These are phyloP conservation scores for Sylvilagus floridanus DNA, from an alignment of 2,797 vertebrate genomes.

Conservation along the genomic window DNA sequence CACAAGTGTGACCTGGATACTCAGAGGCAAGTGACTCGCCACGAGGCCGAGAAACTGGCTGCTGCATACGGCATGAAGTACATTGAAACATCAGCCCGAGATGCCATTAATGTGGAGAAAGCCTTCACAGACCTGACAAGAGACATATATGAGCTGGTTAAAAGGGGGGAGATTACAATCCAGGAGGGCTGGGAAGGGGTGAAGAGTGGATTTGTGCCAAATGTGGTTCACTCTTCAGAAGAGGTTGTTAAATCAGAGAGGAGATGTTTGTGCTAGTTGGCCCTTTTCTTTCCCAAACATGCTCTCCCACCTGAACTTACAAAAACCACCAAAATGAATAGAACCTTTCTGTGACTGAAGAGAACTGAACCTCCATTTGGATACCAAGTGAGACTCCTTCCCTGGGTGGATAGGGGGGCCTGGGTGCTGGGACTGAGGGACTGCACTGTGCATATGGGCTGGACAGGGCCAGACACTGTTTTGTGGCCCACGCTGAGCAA, in stretches of 20 bases:
- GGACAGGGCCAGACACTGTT: neutral
- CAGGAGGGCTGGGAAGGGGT: conserved; percentile 99
- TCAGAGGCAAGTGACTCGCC: conserved; percentile 95
- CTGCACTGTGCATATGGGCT: conserved; percentile 18
- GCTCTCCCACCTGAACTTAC: conserved; percentile 84
- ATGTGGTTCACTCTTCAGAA: conserved; percentile 98
- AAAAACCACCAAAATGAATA: conserved; percentile 52
- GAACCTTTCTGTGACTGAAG: conserved; percentile 70
- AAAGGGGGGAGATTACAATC: conserved; percentile 96
- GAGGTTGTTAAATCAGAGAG: conserved; percentile 98
- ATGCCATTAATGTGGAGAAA: conserved; percentile 98
- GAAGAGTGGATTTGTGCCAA: conserved; percentile 98
- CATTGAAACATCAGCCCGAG: conserved; percentile 97
- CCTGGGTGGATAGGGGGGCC: neutral
- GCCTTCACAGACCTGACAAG: conserved; percentile 98
- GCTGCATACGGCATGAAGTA: conserved; percentile 97
- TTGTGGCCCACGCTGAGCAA: neutral
- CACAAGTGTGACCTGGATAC: conserved; percentile 98
- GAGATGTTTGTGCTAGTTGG: conserved; percentile 96
- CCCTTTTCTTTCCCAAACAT: conserved; percentile 83
- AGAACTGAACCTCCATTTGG: conserved; percentile 76
- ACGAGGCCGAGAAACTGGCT: conserved; percentile 98
- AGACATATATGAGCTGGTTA: conserved; percentile 98
- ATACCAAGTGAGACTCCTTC: conserved; percentile 74
- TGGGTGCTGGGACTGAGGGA: conserved; percentile 53